These are phyloP conservation scores for Oreochromis niloticus DNA, from an alignment of 2,113 vertebrate species.

Conservation along the genomic window DNA sequence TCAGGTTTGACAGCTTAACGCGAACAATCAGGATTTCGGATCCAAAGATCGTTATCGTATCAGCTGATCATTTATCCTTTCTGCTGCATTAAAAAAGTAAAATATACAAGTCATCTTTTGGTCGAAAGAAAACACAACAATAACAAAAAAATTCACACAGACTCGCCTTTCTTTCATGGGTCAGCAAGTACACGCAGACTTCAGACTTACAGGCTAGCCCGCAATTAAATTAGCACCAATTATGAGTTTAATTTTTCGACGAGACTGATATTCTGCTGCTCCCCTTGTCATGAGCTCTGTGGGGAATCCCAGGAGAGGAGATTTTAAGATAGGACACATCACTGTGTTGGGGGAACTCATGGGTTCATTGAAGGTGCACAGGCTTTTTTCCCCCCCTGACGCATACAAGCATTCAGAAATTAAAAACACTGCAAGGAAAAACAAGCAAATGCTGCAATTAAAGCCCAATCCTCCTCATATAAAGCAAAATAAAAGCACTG, in stretches of 20 bases:
- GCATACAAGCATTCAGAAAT: constrained; percentile 51
- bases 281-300: background rate
- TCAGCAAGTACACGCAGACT: background rate
- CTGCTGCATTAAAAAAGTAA: background rate
- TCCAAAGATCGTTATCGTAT: background rate
- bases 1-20: background rate
- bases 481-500: constrained; percentile 74
- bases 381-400: constrained; percentile 17
- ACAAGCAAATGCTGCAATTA: constrained; percentile 67
- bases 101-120: background rate
- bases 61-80: background rate
- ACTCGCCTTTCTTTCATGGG: background rate
- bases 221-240: constrained; percentile 7
- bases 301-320: background rate
- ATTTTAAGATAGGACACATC: constrained; percentile 6
- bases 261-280: background rate
- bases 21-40: background rate
- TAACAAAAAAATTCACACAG: background rate
- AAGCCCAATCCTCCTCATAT: constrained; percentile 66
- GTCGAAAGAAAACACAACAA: background rate
- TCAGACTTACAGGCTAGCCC: background rate
- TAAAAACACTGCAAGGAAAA: constrained; percentile 59
- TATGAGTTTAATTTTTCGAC: constrained; percentile 3
- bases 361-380: constrained; percentile 63
- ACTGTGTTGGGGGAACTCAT: constrained; percentile 20